Percentiles rank a stretch among this genome's conserved stretches.
phyloP scores from a whole-genome alignment of 2,888 invertebrate genomes.

The Melanostoma scalare region DNA sequence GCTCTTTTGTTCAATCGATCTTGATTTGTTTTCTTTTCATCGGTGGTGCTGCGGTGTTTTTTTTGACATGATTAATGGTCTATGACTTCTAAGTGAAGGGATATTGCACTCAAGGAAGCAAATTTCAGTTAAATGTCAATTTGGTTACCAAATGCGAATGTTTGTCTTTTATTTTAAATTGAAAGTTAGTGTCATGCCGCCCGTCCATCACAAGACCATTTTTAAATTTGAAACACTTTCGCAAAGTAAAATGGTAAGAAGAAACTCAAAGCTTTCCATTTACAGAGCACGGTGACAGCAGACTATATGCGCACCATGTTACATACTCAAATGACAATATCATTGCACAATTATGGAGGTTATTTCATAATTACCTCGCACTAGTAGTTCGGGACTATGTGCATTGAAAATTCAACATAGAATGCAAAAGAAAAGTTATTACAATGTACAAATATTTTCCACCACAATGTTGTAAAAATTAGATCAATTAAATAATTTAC shows the following conservation, averaged over 20 bases:
- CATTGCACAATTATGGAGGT: constrained; percentile 64
- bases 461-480: background rate
- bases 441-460: background rate
- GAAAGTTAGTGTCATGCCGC: constrained; percentile 1
- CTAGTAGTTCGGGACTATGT: constrained; percentile 16
- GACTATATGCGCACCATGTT: constrained; percentile 25
- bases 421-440: background rate
- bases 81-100: constrained; percentile 53
- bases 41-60: background rate
- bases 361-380: constrained; percentile 66
- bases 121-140: constrained; percentile 51
- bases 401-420: constrained; percentile 23
- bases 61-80: constrained; percentile 54
- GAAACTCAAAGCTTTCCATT: constrained; percentile 41
- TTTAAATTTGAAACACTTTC: constrained; percentile 32
- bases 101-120: constrained; percentile 40
- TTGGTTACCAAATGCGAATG: constrained; percentile 30
- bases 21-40: constrained; percentile 12
- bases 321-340: constrained; percentile 66
- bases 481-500: background rate
- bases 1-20: constrained; percentile 25
- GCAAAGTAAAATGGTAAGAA: constrained; percentile 32
- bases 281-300: constrained; percentile 25
- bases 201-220: constrained; percentile 28
- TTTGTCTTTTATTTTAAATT: constrained; percentile 30